A percentile compares a stretch with the other conserved stretches of the same genome.
Conservation (phyloP, 2,113 vertebrate genomes). For the Pteronura brasiliensis region DNA sequence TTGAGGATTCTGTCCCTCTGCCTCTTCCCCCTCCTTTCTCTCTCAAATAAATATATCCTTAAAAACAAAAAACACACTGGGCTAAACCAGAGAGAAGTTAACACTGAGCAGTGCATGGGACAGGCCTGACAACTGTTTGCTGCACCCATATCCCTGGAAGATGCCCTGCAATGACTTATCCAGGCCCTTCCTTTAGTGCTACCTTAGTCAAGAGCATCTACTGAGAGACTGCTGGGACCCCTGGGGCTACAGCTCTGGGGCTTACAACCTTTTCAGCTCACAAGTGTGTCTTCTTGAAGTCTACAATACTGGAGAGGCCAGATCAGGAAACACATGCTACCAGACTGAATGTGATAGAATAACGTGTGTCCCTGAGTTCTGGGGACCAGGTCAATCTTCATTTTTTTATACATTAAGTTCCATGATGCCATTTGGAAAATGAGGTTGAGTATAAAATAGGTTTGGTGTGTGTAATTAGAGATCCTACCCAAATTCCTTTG, state of each 20-base stretch:
- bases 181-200: rapidly evolving
- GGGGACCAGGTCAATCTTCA: not conserved
- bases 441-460: not conserved
- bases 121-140: rapidly evolving
- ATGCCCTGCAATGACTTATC: too few species aligned
- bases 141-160: not conserved
- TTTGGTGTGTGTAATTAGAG: not conserved
- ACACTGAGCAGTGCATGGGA: not conserved
- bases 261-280: not conserved
- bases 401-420: not conserved
- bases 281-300: not conserved
- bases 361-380: not conserved
- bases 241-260: too few species aligned
- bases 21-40: not conserved
- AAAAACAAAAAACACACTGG: not conserved
- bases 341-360: not conserved
- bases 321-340: not conserved
- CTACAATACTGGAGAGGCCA: not conserved
- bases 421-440: not conserved
- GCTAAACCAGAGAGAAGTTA: not conserved
- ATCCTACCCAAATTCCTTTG: not conserved
- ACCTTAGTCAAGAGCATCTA: rapidly evolving
- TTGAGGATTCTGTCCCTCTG: not conserved
- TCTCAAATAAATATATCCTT: not conserved
- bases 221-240: too few species aligned